Evolutionary conservation across 2,113 vertebrate genomes (phyloP).

Genomic region (Vulpes ferrilata): DNA sequence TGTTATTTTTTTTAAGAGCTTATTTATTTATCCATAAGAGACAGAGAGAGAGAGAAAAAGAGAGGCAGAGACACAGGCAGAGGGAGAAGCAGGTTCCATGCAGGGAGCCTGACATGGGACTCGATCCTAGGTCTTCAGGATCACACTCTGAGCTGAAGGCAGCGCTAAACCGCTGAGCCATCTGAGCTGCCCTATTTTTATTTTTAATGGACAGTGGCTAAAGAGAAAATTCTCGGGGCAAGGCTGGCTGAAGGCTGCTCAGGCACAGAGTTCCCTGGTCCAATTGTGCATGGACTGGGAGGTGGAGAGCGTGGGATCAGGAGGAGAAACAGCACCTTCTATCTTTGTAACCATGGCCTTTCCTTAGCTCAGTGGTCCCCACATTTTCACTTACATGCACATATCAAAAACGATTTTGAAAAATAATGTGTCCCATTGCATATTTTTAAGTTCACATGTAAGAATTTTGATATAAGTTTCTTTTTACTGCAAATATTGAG

Average conservation of each 20-base stretch:
- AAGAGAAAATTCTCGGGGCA: not conserved
- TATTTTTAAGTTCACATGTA: conserved; percentile 1
- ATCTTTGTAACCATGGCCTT: not conserved
- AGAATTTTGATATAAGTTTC: conserved; percentile 37
- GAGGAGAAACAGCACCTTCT: not conserved
- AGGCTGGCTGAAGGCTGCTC: not conserved
- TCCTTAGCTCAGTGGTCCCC: not conserved
- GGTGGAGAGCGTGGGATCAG: not conserved
- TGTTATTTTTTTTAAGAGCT: not conserved
- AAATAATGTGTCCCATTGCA: not conserved
- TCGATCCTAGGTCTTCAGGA: no score
- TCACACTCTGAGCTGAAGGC: no score
- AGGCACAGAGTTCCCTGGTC: not conserved
- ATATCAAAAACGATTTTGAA: not conserved
- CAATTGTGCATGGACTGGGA: not conserved
- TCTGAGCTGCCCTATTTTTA: not conserved
- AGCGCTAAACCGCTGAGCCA: no score
- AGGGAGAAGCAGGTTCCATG: no score
- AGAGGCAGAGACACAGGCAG: no score
- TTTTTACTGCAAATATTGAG: conserved; percentile 60
- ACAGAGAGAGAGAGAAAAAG: no score
- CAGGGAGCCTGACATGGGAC: no score
- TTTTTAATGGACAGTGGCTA: not conserved
- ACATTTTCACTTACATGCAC: not conserved
- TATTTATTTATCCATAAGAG: no score